Evolutionary conservation across 2,888 invertebrate genomes (phyloP).

Genomic region (Dicycla oo): DNA sequence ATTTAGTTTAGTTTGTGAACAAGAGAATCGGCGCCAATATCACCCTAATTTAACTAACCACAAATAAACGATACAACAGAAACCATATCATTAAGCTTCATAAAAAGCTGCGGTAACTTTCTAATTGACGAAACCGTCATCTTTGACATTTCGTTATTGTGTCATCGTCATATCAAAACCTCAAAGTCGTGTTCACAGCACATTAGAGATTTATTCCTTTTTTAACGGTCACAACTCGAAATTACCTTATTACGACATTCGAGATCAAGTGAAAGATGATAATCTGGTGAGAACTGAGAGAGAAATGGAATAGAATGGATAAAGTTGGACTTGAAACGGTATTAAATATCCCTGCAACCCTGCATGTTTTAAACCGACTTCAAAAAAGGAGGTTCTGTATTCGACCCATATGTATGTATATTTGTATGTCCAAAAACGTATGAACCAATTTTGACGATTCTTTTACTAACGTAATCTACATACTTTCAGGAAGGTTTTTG

Average conservation of each 20-base stretch:
- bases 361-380: no score
- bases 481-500: no score
- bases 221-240: slow-evolving; percentile 64
- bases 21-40: no score
- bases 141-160: slow-evolving; percentile 54
- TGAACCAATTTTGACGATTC: no score
- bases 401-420: no score
- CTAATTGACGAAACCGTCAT: slow-evolving; percentile 58
- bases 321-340: not conserved
- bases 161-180: slow-evolving; percentile 46
- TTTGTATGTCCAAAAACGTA: no score
- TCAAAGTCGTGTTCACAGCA: slow-evolving; percentile 64
- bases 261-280: slow-evolving; percentile 59
- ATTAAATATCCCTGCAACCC: not conserved
- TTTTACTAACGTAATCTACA: no score
- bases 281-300: slow-evolving; percentile 37
- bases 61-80: slow-evolving; percentile 20
- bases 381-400: no score
- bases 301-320: slow-evolving; percentile 22
- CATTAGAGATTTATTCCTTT: slow-evolving; percentile 69
- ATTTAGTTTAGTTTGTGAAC: no score
- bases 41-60: slow-evolving; percentile 9
- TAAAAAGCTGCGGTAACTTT: slow-evolving; percentile 57
- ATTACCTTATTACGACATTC: slow-evolving; percentile 73
- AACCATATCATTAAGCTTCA: slow-evolving; percentile 23